These are phyloP conservation scores for Ctenopoma kingsleyae DNA, from an alignment of 2,797 vertebrate species.

Conservation along the genomic window DNA sequence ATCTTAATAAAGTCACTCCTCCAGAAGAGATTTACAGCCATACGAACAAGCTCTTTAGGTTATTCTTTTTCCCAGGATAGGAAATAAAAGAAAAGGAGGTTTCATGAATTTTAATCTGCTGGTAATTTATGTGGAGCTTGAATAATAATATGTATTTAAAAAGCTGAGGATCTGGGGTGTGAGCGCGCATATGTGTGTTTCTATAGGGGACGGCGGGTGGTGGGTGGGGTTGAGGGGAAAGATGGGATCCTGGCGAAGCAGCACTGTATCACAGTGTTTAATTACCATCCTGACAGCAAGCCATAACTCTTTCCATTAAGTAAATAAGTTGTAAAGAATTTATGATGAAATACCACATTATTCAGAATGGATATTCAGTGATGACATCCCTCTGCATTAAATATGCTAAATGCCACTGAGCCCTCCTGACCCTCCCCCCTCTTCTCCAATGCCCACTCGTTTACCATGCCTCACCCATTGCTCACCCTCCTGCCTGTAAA, in stretches of 20 bases:
- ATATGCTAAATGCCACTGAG: slow-evolving; percentile 97
- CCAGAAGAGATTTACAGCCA: slow-evolving; percentile 74
- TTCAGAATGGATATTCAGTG: slow-evolving; percentile 93
- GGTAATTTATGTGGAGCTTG: slow-evolving; percentile 82
- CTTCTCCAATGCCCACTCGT: slow-evolving; percentile 48
- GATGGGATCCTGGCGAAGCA: slow-evolving; percentile 84
- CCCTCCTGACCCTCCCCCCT: slow-evolving; percentile 52
- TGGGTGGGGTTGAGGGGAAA: slow-evolving; percentile 39
- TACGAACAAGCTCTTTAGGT: slow-evolving; percentile 67
- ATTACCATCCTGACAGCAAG: slow-evolving; percentile 91
- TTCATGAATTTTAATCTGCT: slow-evolving; percentile 85
- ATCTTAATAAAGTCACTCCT: slow-evolving; percentile 69
- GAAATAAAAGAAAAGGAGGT: slow-evolving; percentile 77
- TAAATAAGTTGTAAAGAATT: slow-evolving; percentile 98
- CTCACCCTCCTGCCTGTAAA: slow-evolving; percentile 75
- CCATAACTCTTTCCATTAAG: slow-evolving; percentile 98
- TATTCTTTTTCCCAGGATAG: slow-evolving; percentile 67
- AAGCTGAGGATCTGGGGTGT: slow-evolving; percentile 62
- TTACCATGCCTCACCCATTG: slow-evolving; percentile 52
- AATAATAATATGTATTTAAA: slow-evolving; percentile 88
- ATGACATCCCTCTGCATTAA: slow-evolving; percentile 98
- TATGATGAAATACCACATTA: slow-evolving; percentile 98
- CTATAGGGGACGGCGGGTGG: slow-evolving; percentile 29
- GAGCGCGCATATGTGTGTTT: slow-evolving; percentile 22
- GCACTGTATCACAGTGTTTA: slow-evolving; percentile 93